Evolutionary conservation across 2,888 invertebrate genomes (phyloP).

Genomic region (Diaphora mendica): DNA sequence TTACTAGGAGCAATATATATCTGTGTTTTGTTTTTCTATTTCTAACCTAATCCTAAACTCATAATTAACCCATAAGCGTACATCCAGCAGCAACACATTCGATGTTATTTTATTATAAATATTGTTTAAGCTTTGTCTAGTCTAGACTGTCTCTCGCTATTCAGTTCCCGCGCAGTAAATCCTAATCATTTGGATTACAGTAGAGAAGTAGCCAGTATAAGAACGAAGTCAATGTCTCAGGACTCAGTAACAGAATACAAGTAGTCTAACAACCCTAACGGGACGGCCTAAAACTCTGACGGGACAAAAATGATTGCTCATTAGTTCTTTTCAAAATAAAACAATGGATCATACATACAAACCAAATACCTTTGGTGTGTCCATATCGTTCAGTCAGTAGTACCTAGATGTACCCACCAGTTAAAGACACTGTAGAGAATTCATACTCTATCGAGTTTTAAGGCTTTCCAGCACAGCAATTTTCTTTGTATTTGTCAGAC

Average conservation of each 20-base stretch:
- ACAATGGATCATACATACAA: no score
- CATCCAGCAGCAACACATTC: not conserved
- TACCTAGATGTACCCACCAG: not conserved
- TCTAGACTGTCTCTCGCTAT: not conserved
- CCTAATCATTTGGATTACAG: not conserved
- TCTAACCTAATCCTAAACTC: not conserved
- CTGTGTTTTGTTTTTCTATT: not conserved
- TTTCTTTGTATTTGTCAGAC: not conserved
- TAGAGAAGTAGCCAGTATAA: not conserved
- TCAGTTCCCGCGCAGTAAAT: not conserved
- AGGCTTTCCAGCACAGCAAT: not conserved
- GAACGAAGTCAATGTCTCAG: not conserved
- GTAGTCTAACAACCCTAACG: no score
- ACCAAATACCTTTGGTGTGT: no score
- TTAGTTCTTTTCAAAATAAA: no score
- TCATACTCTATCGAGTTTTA: not conserved
- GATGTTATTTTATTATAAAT: not conserved
- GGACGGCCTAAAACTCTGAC: not conserved
- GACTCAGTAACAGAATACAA: no score
- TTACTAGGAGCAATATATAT: not conserved
- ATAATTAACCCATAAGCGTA: not conserved
- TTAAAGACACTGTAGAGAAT: not conserved
- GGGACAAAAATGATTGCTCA: not conserved
- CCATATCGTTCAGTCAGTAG: not conserved
- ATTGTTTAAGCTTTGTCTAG: not conserved